phyloP scores from a whole-genome alignment of 2,888 invertebrate genomes.

The Diaperis boleti region DNA sequence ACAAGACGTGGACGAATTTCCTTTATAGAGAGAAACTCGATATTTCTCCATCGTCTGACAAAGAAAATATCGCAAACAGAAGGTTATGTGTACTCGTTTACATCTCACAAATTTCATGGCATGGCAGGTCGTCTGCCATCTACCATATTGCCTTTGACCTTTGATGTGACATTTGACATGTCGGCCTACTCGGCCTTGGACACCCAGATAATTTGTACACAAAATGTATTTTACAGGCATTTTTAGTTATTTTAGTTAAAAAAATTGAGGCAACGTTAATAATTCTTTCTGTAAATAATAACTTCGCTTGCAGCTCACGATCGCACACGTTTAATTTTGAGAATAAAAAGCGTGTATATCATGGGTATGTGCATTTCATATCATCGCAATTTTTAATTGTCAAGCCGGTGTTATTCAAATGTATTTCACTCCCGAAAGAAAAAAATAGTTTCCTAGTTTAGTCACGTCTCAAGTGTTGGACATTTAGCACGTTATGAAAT shows the following conservation, averaged over 20 bases:
- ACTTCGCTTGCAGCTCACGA: background rate
- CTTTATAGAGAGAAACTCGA: background rate
- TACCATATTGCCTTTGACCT: background rate
- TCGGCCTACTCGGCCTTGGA: background rate
- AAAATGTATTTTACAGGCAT: too few species aligned
- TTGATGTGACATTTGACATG: background rate
- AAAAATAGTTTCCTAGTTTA: constrained; percentile 8
- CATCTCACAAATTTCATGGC: background rate
- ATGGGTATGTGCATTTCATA: background rate
- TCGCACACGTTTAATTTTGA: constrained; percentile 5
- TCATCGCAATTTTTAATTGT: constrained; percentile 6
- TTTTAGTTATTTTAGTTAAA: too few species aligned
- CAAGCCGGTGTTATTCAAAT: constrained; percentile 10
- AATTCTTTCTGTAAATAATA: background rate
- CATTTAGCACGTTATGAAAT: constrained; percentile 10
- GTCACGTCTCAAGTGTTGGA: constrained; percentile 14
- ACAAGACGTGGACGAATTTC: too few species aligned
- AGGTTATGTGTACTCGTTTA: background rate
- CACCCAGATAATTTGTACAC: too few species aligned
- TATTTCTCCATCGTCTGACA: background rate
- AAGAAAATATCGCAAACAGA: background rate
- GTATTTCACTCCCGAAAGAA: background rate
- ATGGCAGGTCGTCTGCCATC: background rate
- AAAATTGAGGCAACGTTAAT: background rate
- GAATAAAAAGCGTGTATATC: constrained; percentile 15